A percentile compares a stretch with the other conserved stretches of the same genome.
These are phyloP conservation scores for Conus canariensis DNA, from an alignment of 2,888 invertebrate genomes.

Conservation along the genomic window DNA sequence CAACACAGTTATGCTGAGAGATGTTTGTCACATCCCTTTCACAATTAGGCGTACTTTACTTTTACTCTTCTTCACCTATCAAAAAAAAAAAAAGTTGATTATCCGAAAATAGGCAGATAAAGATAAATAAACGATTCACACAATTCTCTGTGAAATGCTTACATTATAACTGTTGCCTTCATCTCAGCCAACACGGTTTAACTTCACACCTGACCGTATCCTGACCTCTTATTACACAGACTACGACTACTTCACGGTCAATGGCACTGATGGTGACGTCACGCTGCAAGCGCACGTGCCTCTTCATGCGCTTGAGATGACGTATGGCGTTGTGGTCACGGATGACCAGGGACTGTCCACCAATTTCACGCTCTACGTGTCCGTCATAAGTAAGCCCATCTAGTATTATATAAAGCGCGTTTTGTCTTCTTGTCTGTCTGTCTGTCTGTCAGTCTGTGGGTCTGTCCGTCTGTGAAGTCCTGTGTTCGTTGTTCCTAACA, in stretches of 20 bases:
- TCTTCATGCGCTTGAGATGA: not conserved
- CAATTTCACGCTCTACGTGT: not conserved
- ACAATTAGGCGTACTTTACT: no score
- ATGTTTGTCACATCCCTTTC: no score
- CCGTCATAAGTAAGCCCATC: not conserved
- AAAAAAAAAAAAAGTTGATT: not conserved
- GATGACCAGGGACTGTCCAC: not conserved
- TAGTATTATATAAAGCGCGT: no score
- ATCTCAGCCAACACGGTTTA: no score
- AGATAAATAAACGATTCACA: not conserved
- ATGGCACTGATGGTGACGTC: not conserved
- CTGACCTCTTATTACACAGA: not conserved
- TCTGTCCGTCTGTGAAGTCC: not conserved
- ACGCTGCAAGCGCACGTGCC: not conserved
- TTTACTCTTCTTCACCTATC: no score
- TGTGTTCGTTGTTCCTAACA: no score
- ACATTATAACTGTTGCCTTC: no score
- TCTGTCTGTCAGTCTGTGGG: not conserved
- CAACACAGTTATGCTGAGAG: no score
- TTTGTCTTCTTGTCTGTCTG: not conserved
- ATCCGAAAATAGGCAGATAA: not conserved
- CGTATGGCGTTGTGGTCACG: not conserved
- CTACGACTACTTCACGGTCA: not conserved
- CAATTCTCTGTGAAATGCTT: no score
- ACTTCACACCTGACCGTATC: no score